Evolutionary conservation across 2,888 invertebrate genomes (phyloP).

Genomic region (Nomada fabriciana): DNA sequence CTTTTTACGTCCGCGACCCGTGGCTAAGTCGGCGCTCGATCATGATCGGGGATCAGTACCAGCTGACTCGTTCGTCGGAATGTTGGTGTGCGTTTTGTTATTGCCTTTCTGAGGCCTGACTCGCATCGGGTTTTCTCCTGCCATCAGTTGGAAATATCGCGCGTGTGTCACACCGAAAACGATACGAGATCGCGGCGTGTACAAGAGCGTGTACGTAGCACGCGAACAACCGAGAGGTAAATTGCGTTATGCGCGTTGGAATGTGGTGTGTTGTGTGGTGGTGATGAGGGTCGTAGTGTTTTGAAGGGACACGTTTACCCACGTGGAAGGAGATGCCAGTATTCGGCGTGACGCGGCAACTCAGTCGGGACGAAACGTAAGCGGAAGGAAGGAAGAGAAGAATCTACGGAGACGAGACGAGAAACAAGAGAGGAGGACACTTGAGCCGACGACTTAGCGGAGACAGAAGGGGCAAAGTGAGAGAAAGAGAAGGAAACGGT

Average conservation of each 20-base stretch:
- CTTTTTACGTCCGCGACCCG: conserved; percentile 52
- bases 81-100: conserved; percentile 53
- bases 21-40: conserved; percentile 58
- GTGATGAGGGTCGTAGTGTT: conserved; percentile 40
- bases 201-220: not conserved
- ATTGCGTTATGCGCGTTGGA: conserved; percentile 45
- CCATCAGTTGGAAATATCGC: conserved; percentile 8
- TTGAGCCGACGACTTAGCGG: conserved; percentile 16
- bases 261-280: conserved; percentile 19
- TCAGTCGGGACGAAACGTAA: conserved; percentile 3
- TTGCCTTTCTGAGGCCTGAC: conserved; percentile 37
- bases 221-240: conserved; percentile 1
- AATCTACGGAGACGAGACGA: conserved; percentile 5
- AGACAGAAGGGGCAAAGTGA: conserved; percentile 26
- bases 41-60: conserved; percentile 71
- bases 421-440: conserved; percentile 31
- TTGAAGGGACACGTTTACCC: conserved; percentile 56
- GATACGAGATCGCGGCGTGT: conserved; percentile 8
- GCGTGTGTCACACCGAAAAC: not conserved
- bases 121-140: not conserved
- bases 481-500: conserved; percentile 10
- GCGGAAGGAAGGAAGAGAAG: conserved; percentile 7
- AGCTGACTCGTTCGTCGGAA: conserved; percentile 77
- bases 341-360: conserved; percentile 23
- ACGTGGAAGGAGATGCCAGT: conserved; percentile 61